Conservation (phyloP, 2,797 vertebrate genomes). For the Carapus acus region DNA sequence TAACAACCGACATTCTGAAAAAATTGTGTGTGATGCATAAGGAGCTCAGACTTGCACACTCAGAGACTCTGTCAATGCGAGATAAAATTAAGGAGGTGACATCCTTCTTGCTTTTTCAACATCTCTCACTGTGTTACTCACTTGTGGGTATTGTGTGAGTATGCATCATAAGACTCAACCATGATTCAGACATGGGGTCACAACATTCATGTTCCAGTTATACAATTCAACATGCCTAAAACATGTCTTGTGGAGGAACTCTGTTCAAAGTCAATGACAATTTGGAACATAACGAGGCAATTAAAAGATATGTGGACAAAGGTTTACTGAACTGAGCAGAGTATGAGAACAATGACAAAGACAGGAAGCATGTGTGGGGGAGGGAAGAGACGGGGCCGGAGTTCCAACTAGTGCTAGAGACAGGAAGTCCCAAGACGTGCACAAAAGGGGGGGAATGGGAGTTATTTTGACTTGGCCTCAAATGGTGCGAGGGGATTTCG, state of each 20-base stretch:
- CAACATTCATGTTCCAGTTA: not conserved
- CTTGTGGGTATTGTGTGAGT: not conserved
- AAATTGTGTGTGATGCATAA: no score
- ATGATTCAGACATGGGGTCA: no score
- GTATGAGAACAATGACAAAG: conserved; percentile 27
- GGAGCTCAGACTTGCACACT: no score
- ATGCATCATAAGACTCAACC: no score
- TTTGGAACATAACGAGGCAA: no score
- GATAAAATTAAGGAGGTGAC: no score
- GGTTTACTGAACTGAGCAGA: conserved; percentile 1
- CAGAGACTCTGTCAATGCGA: no score
- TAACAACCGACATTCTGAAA: no score
- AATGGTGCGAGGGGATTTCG: conserved; percentile 26
- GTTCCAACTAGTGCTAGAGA: conserved; percentile 10
- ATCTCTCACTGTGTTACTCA: not conserved
- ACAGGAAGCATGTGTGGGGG: conserved; percentile 16
- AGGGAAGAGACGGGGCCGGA: conserved; percentile 4
- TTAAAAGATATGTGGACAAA: not conserved
- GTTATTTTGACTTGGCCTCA: conserved; percentile 20
- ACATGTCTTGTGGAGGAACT: not conserved
- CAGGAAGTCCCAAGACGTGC: conserved; percentile 36
- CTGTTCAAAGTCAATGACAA: conserved; percentile 1
- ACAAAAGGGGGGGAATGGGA: not conserved
- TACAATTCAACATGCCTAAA: conserved; percentile 14
- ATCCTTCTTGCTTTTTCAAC: not conserved